phyloP scores from a whole-genome alignment of 2,113 vertebrate genomes.

The Corythaixoides concolor region DNA sequence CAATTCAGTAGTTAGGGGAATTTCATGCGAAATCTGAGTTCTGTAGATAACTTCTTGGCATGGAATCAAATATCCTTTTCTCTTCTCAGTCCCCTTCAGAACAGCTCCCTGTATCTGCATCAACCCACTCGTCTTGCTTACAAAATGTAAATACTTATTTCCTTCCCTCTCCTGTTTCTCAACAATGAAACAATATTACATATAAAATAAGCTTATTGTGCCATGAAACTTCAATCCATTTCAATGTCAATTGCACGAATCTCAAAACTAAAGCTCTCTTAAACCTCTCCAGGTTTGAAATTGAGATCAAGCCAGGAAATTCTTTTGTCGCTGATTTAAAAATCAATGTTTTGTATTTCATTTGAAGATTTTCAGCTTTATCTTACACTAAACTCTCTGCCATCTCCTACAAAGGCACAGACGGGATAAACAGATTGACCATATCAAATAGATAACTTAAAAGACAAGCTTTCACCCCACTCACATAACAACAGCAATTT shows the following conservation, averaged over 20 bases:
- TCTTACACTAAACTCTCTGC: not conserved
- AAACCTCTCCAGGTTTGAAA: not conserved
- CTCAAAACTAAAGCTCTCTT: not conserved
- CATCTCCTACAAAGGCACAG: not conserved
- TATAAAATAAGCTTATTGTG: not conserved
- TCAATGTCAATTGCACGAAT: not conserved
- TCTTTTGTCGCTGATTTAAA: not conserved
- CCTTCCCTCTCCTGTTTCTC: not conserved
- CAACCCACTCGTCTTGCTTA: not conserved
- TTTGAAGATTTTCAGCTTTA: not conserved
- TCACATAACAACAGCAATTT: not conserved
- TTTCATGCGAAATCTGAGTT: conserved; percentile 9
- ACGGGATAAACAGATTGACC: not conserved
- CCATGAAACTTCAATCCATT: not conserved
- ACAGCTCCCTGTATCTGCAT: not conserved
- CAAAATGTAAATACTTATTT: not conserved
- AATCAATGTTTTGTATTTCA: not conserved
- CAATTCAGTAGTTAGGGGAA: conserved; percentile 74
- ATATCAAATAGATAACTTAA: not conserved
- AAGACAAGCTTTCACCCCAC: not conserved
- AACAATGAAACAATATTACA: not conserved
- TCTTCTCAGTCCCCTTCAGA: not conserved
- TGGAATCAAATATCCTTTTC: not conserved
- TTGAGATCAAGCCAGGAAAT: not conserved
- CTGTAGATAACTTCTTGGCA: conserved; percentile 19